Evolutionary conservation across 2,888 invertebrate species (phyloP).

Genomic region (Serripes groenlandicus): DNA sequence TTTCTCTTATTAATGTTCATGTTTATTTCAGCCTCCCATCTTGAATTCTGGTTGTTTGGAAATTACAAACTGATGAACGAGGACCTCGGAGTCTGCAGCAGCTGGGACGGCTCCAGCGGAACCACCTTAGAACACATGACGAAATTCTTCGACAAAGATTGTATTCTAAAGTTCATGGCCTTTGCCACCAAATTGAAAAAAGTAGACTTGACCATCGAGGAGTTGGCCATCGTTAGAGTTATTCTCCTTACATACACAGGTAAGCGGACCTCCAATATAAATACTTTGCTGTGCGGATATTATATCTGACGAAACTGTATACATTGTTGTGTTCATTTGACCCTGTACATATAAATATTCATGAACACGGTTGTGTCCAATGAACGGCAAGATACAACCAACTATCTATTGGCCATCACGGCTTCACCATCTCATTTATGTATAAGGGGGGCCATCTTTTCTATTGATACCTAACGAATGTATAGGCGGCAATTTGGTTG

Average conservation of each 20-base stretch:
- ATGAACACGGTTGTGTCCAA: too few species aligned
- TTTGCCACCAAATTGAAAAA: conserved; percentile 58
- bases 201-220: conserved; percentile 64
- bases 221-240: conserved; percentile 66
- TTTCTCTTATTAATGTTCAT: conserved; percentile 5
- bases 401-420: too few species aligned
- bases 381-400: too few species aligned
- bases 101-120: conserved; percentile 21
- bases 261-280: conserved; percentile 15
- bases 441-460: too few species aligned
- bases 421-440: too few species aligned
- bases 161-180: conserved; percentile 16
- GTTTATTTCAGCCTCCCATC: conserved; percentile 48
- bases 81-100: conserved; percentile 44
- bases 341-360: too few species aligned
- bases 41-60: conserved; percentile 66
- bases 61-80: conserved; percentile 47
- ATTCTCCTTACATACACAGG: conserved; percentile 69
- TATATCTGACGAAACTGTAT: neutral
- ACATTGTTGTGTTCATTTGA: neutral
- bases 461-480: too few species aligned
- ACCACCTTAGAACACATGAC: conserved; percentile 23
- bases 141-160: conserved; percentile 54
- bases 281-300: neutral
- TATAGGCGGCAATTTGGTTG: too few species aligned